Conservation (phyloP, 2,113 vertebrate species). For the Lasiurus cinereus region DNA sequence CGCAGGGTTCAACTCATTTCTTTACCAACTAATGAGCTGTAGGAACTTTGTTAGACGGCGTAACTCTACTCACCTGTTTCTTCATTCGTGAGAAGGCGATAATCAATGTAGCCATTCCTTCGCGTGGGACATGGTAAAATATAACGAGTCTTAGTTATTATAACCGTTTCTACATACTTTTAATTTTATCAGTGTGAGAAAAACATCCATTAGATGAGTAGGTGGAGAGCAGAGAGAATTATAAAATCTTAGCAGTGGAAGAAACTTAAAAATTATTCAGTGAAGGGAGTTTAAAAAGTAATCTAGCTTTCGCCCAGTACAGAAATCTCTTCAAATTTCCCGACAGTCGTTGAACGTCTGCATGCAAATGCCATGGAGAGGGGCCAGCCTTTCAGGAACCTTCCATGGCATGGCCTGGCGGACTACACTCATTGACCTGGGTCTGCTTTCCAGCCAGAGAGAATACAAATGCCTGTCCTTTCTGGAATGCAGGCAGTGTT, state of each 20-base stretch:
- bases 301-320: neutral
- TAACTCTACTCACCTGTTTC: neutral
- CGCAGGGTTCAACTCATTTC: neutral
- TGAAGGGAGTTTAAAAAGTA: neutral
- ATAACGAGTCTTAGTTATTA: neutral
- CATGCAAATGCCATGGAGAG: neutral
- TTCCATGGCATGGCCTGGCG: neutral
- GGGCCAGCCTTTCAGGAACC: neutral
- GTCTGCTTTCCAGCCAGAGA: neutral
- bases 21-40: neutral
- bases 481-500: neutral
- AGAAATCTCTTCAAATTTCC: neutral
- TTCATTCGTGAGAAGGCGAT: neutral
- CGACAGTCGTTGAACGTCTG: neutral
- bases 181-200: neutral
- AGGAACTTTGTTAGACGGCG: neutral
- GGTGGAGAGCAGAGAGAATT: neutral
- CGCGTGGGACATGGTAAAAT: neutral
- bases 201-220: neutral
- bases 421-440: neutral
- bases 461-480: neutral
- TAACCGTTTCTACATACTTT: neutral
- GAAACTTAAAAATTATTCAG: neutral
- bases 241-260: neutral
- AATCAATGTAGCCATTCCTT: neutral